Evolutionary conservation across 2,797 vertebrate genomes (phyloP), one percentile per base, ranked within the genome.

Genomic region (Podargus strigoides): DNA sequence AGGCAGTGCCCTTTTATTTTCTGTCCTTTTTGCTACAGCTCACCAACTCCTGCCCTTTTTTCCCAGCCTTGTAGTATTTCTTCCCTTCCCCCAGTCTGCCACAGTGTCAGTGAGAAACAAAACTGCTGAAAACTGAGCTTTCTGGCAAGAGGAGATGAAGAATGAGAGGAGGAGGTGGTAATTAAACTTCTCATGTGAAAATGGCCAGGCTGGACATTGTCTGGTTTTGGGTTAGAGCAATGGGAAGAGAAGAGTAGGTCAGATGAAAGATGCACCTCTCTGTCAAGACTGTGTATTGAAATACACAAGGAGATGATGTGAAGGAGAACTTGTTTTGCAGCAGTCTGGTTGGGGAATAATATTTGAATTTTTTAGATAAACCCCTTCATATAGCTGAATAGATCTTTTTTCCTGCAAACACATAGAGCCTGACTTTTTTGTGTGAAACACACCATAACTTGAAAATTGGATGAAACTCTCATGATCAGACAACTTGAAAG

Each of bases 41-140:
- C 81, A 70, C 91, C 87, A 85, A 11, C 60, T 90, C 39, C 79
- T 93, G 85, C 56, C 53, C 28, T 88, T 95, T 92, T 91, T 94
- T 90, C 95, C 85, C 91, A 95, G 84, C 67, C 87, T 88, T 93
- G 89, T 62, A 91, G 78, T 67, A 77, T 97, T 97, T 90, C 70
- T 39, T 82, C 41, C 37, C 94, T 92, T 77, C 81, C 92, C 93
- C 90, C 95, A 84, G 55, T 90, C 90, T 95, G 75, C 83, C 86
- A 63, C 91, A 82, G 52, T 60, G 60, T 89, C 93, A 93, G 78
- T 75, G 94, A 95, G 92, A 94, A 94, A 92, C 76, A 70, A 94
- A 94, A 93, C 93, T 93, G 69, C 84, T 96, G 96, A 97, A 97
- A 97, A 90, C 84, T 94, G 96, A 97, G 94, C 95, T 90, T 80